phyloP scores from a whole-genome alignment of 2,888 invertebrate species.

The Luffia ferchaultella region DNA sequence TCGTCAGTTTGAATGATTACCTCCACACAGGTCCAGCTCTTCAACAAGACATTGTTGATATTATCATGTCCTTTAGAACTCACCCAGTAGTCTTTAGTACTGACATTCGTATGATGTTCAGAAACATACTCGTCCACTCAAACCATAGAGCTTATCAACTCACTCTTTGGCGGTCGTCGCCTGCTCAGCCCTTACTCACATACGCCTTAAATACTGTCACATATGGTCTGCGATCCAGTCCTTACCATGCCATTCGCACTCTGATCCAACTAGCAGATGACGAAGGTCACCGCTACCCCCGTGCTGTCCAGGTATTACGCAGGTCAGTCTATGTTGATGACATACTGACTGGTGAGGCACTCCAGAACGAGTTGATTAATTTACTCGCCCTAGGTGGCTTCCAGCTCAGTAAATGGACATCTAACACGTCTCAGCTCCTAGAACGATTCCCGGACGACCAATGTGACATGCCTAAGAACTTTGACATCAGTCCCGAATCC shows the following conservation, averaged over 20 bases:
- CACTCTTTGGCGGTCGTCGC: slow-evolving; percentile 13
- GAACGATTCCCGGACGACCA: too few species aligned
- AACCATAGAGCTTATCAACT: slow-evolving; percentile 16
- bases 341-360: not conserved
- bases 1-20: not conserved
- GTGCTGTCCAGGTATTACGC: slow-evolving; percentile 9
- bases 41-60: not conserved
- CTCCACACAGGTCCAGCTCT: not conserved
- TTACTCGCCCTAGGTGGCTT: slow-evolving; percentile 2
- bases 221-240: slow-evolving; percentile 17
- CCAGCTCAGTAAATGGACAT: slow-evolving; percentile 7
- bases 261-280: slow-evolving; percentile 13
- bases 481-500: slow-evolving; percentile 1
- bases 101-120: slow-evolving; percentile 20
- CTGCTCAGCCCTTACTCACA: slow-evolving; percentile 7
- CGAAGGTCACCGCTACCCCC: slow-evolving; percentile 11
- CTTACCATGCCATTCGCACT: slow-evolving; percentile 14
- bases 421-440: slow-evolving; percentile 1
- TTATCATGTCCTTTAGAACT: not conserved
- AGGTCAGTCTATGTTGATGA: slow-evolving; percentile 2
- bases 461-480: not conserved
- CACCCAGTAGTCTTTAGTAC: slow-evolving; percentile 6
- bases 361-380: not conserved
- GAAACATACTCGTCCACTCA: slow-evolving; percentile 12
- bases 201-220: slow-evolving; percentile 14